A percentile compares a stretch with the other conserved stretches of the same genome.
These are phyloP conservation scores for Echinops telfairi DNA, from an alignment of 2,113 vertebrate species.

Conservation along the genomic window DNA sequence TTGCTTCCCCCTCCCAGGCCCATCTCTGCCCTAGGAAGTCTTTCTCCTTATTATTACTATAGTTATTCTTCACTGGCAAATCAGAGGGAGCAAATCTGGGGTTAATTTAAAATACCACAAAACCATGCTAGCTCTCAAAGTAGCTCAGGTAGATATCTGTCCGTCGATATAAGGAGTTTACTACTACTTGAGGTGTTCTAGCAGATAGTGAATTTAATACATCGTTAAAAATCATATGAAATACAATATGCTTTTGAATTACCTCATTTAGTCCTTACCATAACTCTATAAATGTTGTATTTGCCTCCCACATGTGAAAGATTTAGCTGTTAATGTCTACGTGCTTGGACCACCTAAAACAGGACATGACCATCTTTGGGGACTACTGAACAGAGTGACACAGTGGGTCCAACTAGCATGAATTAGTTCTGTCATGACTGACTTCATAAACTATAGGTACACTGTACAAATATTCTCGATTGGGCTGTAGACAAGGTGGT, in stretches of 20 bases:
- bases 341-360: neutral
- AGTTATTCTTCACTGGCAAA: neutral
- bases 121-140: neutral
- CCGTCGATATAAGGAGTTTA: neutral
- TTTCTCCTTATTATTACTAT: neutral
- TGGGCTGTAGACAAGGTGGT: neutral
- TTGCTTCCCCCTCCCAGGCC: neutral
- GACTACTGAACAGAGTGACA: neutral
- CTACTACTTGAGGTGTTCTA: neutral
- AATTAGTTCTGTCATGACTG: neutral
- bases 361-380: neutral
- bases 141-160: neutral
- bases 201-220: neutral
- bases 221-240: neutral
- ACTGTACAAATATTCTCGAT: neutral
- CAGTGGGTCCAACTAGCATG: neutral
- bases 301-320: neutral
- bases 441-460: neutral
- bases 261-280: neutral
- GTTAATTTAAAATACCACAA: neutral
- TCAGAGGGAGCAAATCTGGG: neutral
- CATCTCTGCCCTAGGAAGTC: neutral
- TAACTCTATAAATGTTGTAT: slow-evolving; percentile 6
- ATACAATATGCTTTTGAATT: neutral
- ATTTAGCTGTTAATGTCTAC: neutral